These are phyloP conservation scores for Iphiclides podalirius DNA, from an alignment of 2,888 invertebrate genomes.

Conservation along the genomic window DNA sequence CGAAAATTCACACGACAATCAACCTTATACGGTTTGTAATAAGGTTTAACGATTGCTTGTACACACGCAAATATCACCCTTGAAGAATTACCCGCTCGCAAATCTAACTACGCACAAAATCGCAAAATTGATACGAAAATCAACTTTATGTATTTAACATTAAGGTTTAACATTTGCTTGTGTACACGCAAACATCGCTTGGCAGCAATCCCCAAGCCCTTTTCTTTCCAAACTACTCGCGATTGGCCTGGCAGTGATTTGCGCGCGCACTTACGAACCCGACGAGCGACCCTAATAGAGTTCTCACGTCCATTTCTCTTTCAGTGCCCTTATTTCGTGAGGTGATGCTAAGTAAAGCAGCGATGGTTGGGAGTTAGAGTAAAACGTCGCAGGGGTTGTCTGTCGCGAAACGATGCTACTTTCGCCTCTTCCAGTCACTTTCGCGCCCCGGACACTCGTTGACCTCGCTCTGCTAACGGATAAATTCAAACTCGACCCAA, in stretches of 20 bases:
- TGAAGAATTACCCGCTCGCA: neutral
- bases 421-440: slow-evolving; percentile 30
- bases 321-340: slow-evolving; percentile 1
- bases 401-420: too few relatives aligned
- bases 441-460: slow-evolving; percentile 27
- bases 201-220: slow-evolving; percentile 33
- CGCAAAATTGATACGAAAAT: neutral
- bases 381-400: too few relatives aligned
- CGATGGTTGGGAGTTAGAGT: neutral
- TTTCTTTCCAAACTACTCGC: slow-evolving; percentile 40
- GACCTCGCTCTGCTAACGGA: slow-evolving; percentile 15
- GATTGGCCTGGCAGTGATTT: slow-evolving; percentile 45
- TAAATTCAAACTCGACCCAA: slow-evolving; percentile 19
- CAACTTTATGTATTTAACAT: neutral
- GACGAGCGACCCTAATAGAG: neutral
- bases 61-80: neutral
- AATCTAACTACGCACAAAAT: neutral
- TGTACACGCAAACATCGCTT: neutral
- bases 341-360: neutral
- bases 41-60: neutral
- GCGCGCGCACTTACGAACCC: slow-evolving; percentile 45
- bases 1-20: neutral
- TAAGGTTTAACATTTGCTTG: neutral
- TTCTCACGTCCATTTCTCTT: slow-evolving; percentile 27
- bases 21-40: neutral